A percentile compares a stretch with the other conserved stretches of the same genome.
phyloP scores from a whole-genome alignment of 2,888 invertebrate species.

The Nomada flava region DNA sequence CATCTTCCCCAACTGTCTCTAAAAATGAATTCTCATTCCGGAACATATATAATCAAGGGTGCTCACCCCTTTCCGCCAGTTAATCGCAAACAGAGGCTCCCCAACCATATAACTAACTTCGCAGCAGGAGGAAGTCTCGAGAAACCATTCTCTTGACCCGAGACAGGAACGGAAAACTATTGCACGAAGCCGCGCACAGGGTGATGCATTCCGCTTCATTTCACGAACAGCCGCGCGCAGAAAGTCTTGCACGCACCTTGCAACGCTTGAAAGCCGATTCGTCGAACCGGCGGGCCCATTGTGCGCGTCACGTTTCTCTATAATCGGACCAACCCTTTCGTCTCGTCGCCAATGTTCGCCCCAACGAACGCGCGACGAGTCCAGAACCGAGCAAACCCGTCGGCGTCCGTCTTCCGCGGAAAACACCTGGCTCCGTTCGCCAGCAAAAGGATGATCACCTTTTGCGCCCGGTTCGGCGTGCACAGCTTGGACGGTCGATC shows the following conservation, averaged over 20 bases:
- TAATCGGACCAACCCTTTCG: constrained; percentile 59
- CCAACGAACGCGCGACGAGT: not conserved
- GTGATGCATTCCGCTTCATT: constrained; percentile 69
- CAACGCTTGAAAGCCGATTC: constrained; percentile 71
- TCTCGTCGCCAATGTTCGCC: constrained; percentile 1
- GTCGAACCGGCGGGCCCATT: constrained; percentile 63
- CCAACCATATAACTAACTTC: not conserved
- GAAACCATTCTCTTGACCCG: constrained; percentile 33
- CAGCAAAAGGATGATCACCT: constrained; percentile 17
- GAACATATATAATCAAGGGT: constrained; percentile 16
- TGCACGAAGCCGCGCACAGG: no score
- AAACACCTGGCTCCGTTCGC: not conserved
- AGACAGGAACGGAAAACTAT: constrained; percentile 37
- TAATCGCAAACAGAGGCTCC: not conserved
- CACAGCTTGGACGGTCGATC: constrained; percentile 30
- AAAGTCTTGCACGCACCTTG: constrained; percentile 47
- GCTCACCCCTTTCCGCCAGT: not conserved
- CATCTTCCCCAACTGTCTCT: not conserved
- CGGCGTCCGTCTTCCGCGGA: constrained; percentile 21
- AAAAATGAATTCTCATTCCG: not conserved
- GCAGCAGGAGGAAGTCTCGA: constrained; percentile 37
- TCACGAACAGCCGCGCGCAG: constrained; percentile 63
- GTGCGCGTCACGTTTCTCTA: constrained; percentile 55
- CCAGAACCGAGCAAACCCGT: constrained; percentile 24
- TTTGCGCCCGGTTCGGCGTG: constrained; percentile 12